Base-by-base conservation (phyloP, 1,140 invertebrate genomes). In the Cydia strobilella region DNA sequence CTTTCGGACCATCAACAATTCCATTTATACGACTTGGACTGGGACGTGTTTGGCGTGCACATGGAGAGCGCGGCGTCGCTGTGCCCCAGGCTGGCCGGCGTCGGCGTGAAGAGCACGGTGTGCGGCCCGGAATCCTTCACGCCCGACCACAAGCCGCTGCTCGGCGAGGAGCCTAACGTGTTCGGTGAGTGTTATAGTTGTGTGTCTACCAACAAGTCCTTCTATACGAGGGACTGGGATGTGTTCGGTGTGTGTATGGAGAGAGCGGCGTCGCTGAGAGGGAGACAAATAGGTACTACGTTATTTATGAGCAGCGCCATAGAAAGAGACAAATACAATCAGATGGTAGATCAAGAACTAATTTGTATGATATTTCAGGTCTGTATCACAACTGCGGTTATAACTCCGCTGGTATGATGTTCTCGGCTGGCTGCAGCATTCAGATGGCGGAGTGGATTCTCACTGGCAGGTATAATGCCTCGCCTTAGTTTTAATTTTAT, bases 351-450 rank as follows among this genome's bases (percentile, higher is more conserved):
- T 45, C 42, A 45, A 13, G 13, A 45, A 45, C 42, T 45, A 45
- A 45, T 15, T 45, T 13, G 42, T 45, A 45, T 45, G 42, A 23
- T 23, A 72, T 84, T 80, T 23, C 54, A 93, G 93, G 97, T 62
- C 94, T 98, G 31, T 98, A 95, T 86, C 96, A 98, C 86, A 96
- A 95, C 62, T 97, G 96, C 83, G 97, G 96, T 10, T 98, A 97
- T 86, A 98, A 98, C 86, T 98, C 97, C 27, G 95, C 96, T 0
- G 97, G 97, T 3, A 97, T 98, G 95, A 98, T 98, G 96, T 95
- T 97, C 66, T 96, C 97, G 39, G 97, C 96, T 4, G 97, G 97
- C 2, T 97, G 96, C 79, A 96, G 95, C 0, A 95, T 97, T 84
- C 96, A 98, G 91, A 94, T 97, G 76, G 97, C 97, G 0, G 94